A percentile compares a stretch with the other conserved stretches of the same genome.
Evolutionary conservation across 2,113 vertebrate species (phyloP).

Genomic region (Camelus dromedarius): DNA sequence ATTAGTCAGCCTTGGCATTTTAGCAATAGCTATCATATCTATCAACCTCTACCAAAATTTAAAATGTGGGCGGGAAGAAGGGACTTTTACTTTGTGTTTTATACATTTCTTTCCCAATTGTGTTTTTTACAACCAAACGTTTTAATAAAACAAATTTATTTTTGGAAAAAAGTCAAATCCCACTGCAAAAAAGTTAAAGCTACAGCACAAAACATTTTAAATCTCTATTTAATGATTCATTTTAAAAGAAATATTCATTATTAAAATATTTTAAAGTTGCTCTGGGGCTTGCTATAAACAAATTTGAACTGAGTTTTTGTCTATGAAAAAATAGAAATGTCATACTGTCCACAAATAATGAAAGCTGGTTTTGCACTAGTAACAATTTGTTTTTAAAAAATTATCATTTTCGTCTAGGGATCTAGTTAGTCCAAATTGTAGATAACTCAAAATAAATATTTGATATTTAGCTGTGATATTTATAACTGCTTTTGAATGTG

Average conservation of each 20-base stretch:
- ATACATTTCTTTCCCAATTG: constrained; percentile 12
- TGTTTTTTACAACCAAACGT: constrained; percentile 46
- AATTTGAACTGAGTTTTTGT: constrained; percentile 24
- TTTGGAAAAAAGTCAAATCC: constrained; percentile 51
- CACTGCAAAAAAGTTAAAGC: constrained; percentile 43
- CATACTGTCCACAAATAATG: constrained; percentile 10
- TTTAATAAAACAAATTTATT: constrained; percentile 33
- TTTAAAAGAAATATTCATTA: constrained; percentile 54
- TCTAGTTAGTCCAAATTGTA: constrained; percentile 2
- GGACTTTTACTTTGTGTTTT: not conserved
- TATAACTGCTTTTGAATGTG: constrained; percentile 51
- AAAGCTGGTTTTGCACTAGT: constrained; percentile 1
- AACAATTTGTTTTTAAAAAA: not conserved
- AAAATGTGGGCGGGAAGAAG: not conserved
- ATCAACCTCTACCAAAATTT: not conserved
- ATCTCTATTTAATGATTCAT: constrained; percentile 67
- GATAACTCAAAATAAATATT: constrained; percentile 35
- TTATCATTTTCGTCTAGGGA: not conserved
- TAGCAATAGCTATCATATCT: not conserved
- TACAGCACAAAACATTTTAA: constrained; percentile 5
- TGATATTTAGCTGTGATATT: constrained; percentile 19
- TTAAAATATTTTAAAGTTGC: constrained; percentile 47
- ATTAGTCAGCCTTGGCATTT: not conserved
- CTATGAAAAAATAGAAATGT: not conserved
- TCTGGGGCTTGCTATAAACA: constrained; percentile 35